A percentile compares a stretch with the other conserved stretches of the same genome.
Conservation (phyloP, 1,140 invertebrate species). For the Diachasma alloeum region DNA sequence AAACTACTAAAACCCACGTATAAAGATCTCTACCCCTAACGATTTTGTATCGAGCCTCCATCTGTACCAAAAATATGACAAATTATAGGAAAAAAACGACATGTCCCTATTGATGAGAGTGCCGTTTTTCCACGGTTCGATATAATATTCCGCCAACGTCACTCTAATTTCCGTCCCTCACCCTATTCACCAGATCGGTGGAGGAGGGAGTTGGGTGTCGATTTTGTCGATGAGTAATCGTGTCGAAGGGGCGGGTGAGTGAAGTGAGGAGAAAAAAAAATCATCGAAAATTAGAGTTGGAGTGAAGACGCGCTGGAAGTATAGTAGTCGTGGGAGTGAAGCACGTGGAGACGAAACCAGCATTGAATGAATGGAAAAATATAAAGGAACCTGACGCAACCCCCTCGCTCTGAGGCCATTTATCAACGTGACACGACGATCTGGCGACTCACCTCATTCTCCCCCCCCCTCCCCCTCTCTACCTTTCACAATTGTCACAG, state of each 20-base stretch:
- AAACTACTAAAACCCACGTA: no score
- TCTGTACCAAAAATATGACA: background rate
- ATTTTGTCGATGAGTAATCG: slow-evolving; percentile 56
- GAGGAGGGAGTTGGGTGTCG: slow-evolving; percentile 37
- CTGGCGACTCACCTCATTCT: slow-evolving; percentile 33
- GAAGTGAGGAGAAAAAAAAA: slow-evolving; percentile 10
- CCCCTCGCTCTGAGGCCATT: slow-evolving; percentile 54
- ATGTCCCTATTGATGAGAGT: background rate
- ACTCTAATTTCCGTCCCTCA: slow-evolving; percentile 31
- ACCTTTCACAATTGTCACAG: background rate
- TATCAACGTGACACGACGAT: slow-evolving; percentile 62
- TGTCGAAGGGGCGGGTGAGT: slow-evolving; percentile 11
- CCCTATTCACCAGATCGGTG: slow-evolving; percentile 29
- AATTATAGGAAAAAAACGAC: background rate
- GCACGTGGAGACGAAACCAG: slow-evolving; percentile 42
- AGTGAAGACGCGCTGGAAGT: background rate
- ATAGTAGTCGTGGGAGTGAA: slow-evolving; percentile 49
- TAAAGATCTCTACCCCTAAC: no score
- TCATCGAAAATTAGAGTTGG: background rate
- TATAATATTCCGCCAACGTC: slow-evolving; percentile 26
- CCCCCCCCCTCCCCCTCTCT: background rate
- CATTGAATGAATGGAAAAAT: slow-evolving; percentile 20
- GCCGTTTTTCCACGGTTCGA: background rate
- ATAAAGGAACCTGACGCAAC: slow-evolving; percentile 39
- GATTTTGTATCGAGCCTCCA: no score